Evolutionary conservation across 2,113 vertebrate genomes (phyloP).

Genomic region (Rynchops niger): DNA sequence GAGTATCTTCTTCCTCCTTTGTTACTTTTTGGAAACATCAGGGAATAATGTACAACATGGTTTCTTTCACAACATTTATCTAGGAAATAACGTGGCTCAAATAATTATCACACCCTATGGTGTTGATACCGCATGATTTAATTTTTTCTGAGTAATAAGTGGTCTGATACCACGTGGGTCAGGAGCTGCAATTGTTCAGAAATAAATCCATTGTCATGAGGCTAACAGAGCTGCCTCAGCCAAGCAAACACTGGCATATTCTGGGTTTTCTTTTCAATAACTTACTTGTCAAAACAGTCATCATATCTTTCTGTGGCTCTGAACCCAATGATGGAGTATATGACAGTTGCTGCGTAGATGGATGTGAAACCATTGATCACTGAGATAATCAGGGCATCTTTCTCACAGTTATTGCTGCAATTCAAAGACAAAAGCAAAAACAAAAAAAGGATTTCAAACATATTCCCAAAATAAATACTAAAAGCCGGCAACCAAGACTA

Average conservation of each 20-base stretch:
- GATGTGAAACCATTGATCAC: slow-evolving; percentile 94
- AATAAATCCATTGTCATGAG: background rate
- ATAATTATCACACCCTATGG: background rate
- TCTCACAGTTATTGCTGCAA: slow-evolving; percentile 93
- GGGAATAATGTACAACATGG: background rate
- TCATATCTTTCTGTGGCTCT: slow-evolving; percentile 88
- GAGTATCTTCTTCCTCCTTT: background rate
- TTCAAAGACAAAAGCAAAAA: background rate
- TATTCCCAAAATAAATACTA: background rate
- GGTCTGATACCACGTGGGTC: background rate
- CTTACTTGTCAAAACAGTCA: slow-evolving; percentile 81
- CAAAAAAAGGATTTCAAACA: background rate
- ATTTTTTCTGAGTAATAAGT: background rate
- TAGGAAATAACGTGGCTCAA: background rate
- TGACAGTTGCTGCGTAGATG: slow-evolving; percentile 88
- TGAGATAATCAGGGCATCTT: slow-evolving; percentile 88
- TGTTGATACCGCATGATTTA: background rate
- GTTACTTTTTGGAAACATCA: background rate
- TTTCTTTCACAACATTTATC: background rate
- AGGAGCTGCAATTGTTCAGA: background rate
- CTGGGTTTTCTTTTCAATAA: background rate
- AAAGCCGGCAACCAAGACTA: background rate
- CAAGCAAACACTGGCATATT: background rate
- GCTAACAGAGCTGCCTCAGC: background rate
- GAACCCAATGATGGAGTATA: slow-evolving; percentile 97